Base-by-base conservation (phyloP, 2,888 invertebrate genomes). In the Phragmatobia fuliginosa region DNA sequence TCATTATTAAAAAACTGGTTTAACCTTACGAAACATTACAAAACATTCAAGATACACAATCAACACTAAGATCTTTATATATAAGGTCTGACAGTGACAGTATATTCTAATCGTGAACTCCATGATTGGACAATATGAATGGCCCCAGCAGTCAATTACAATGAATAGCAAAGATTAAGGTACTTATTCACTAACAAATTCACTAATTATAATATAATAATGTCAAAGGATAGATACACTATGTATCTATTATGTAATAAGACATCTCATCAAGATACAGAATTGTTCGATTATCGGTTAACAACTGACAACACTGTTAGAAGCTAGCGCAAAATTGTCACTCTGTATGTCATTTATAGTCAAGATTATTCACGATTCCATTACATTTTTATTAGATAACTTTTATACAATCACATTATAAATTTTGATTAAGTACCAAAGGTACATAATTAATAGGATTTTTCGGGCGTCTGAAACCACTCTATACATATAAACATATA, bases 381-480 rank as follows among this genome's bases (percentile, higher is more conserved):
- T 70, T 79, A 79, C 73, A 79, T 75, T 76, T 76, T 77, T 71
- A 71, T 76, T 75, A 74, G 72, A 81, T 80, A 78, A 77, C 75
- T 59, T 78, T 67, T 80, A 78, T 80, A 84, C 75, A 81, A 83
- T 83, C 78, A 81, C 80, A 81, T 81, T 83, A 87, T 87, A 86
- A 85, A 88, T 87, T 88, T 88, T 76, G 81, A 86, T 88, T 83
- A 86, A n/a, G n/a, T n/a, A n/a, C n/a, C 84, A 85, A 85, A 84
- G 85, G 86, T 87, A 87, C 85, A 87, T 80, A 86, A 87, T 86
- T 85, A 76, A 82, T 85, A 85, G 82, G 86, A 85, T 87, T 85
- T 82, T 87, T 89, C 92, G 93, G 93, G 91, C 91, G 87, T 90
- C 83, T 84, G 85, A 89, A 92, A 91, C 84, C 87, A 88, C 88